Evolutionary conservation across 2,797 vertebrate genomes (phyloP).

Genomic region (Ceryle rudis): DNA sequence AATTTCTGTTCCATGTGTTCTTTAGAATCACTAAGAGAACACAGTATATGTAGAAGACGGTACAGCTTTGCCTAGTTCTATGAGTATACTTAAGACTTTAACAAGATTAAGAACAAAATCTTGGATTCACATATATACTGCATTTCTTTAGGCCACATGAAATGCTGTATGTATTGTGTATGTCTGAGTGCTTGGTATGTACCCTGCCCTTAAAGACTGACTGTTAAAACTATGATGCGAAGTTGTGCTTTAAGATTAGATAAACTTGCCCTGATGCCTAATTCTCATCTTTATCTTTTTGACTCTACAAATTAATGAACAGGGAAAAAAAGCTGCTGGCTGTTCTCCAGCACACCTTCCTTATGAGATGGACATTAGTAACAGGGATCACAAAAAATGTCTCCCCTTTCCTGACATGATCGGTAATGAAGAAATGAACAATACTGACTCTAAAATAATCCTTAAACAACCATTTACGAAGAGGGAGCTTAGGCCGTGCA

Average conservation of each 20-base stretch:
- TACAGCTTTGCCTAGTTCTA: neutral
- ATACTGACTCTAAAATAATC: neutral
- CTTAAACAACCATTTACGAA: neutral
- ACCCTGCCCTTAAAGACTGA: neutral
- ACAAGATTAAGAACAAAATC: neutral
- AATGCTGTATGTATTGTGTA: neutral
- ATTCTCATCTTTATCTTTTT: neutral
- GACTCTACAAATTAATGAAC: neutral
- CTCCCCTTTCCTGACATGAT: neutral
- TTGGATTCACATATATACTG: neutral
- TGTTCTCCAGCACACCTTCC: neutral
- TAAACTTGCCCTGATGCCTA: neutral
- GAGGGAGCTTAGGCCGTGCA: neutral
- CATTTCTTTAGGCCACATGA: neutral
- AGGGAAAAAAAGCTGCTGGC: neutral
- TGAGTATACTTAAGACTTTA: neutral
- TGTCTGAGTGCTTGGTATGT: rapidly evolving
- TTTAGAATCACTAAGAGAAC: neutral
- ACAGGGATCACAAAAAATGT: neutral
- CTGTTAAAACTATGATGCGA: neutral
- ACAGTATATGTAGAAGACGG: neutral
- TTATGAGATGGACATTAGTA: neutral
- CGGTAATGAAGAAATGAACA: neutral
- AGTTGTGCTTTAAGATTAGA: neutral
- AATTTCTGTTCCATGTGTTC: rapidly evolving